Evolutionary conservation across 64 coral and sea anemone genomes (phyloP), one percentile per base, ranked within the genome.

Genomic region (Orbicella faveolata): DNA sequence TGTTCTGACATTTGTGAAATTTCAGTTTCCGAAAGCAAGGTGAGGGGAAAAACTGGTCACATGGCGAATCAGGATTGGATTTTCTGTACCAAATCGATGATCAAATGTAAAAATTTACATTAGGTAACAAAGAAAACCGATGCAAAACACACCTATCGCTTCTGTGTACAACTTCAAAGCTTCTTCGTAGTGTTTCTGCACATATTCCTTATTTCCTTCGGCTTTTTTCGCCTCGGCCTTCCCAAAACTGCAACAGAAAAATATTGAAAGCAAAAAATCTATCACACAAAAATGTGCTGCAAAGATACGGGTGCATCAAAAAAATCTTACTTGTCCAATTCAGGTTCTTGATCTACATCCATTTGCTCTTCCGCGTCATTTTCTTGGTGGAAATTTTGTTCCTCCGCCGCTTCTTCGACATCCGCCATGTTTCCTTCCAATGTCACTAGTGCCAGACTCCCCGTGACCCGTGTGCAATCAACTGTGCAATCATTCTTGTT

Each of bases 181-280:
- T 18, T 62, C 83, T 34, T 88, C 84, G 61, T 97, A 97, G 73
- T 94, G 74, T 61, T 89, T 93, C 74, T 91, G 77, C 17, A 23
- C 79, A 23, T 97, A 97, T 35, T 94, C 70, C 78, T 66, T 61
- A 77, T 97, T 97, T 17, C 95, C 95, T 88, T 97, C 95, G 53
- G 64, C 62, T 41, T 97, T 97, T 54, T 97, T 97, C 57, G 79
- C 92, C 76, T 97, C 95, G 77, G 95, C 95, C 37, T 94, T 77
- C 55, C 39, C 85, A 79, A 83, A 44, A 52, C 81, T 93, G n/a
- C 17, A 30, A 70, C 30, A n/a, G 70, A 93, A 89, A 79, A 25
- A 83, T 36, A 37, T 34, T 52, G 17, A 20, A 14, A 54, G 77
- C 14, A 23, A 61, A 57, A 37, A 4, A 63, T 33, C 23, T 2